Base-by-base conservation (phyloP, 2,797 vertebrate species). In the Chaetophractus vellerosus region DNA sequence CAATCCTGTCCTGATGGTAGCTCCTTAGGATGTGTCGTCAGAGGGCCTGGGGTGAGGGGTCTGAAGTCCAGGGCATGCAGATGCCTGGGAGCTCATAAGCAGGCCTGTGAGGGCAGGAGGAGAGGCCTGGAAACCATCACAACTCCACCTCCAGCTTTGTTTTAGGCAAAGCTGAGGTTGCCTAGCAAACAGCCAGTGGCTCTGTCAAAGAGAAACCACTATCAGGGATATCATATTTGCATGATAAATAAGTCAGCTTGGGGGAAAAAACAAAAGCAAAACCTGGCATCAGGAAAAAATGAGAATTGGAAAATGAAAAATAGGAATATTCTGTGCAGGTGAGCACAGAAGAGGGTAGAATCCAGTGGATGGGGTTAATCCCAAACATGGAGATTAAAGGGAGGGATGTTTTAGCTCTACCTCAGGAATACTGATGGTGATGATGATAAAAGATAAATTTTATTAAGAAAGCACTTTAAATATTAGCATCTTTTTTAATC, bases 301-400 rank as follows among this genome's bases (percentile, higher is more conserved):
- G 23, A 92, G 92, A 87, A 66, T 52, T n/a, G 33, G 92, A 68
- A 93, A 55, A 31, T 31, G 15, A 69, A 91, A 71, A 48, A 36
- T 10, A 63, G 74, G 50, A 90, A 52, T 78, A 59, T 52, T 7
- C 12, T 66, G 33, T 66, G 33, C 48, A 85, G 38, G 19, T 52
- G 31, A 78, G 48, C 28, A 2, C 2, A 36, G 48, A 79, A 76
- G 72, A 72, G 24, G 9, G 19, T 16, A 26, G 79, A 31, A 52
- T 61, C 68, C 31, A 21, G 41, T 21, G 55, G n/a, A 7, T 28
- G 31, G 75, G 33, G 16, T 11, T 26, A 26, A 21, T 33, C 24
- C 15, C 36, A 9, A 74, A 45, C 15, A 5, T 63, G 8, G 45
- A 41, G 5, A n/a, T 36, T 41, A 0, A 0, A 48, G 33, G 19